These are phyloP conservation scores for Eospalax fontanierii DNA, from an alignment of 2,797 vertebrate species.

Conservation along the genomic window DNA sequence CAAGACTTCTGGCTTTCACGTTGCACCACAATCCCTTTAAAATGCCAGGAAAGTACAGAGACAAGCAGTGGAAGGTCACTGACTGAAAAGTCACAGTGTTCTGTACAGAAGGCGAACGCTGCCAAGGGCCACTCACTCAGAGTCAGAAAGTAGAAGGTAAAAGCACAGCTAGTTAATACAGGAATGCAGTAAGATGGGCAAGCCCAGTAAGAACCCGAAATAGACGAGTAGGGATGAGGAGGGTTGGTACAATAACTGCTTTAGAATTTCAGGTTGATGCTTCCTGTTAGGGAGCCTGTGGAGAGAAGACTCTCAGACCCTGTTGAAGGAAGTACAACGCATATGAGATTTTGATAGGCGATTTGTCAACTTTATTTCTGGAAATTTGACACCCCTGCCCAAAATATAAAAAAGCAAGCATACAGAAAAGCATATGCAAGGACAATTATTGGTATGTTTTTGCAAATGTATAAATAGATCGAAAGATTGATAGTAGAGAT, in stretches of 20 bases:
- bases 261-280: slow-evolving; percentile 20
- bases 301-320: slow-evolving; percentile 40
- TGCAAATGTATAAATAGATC: background rate
- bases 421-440: background rate
- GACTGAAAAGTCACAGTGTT: slow-evolving; percentile 22
- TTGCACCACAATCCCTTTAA: background rate
- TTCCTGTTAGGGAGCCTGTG: slow-evolving; percentile 2
- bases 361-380: slow-evolving; percentile 67
- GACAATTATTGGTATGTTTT: background rate
- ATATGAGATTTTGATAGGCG: slow-evolving; percentile 64
- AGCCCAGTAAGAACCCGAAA: slow-evolving; percentile 29
- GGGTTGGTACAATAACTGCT: background rate
- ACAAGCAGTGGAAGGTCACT: background rate
- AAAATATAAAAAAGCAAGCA: slow-evolving; percentile 41
- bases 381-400: slow-evolving; percentile 55
- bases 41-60: slow-evolving; percentile 13
- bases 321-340: slow-evolving; percentile 48
- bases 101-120: background rate
- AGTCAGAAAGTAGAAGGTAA: too few species aligned
- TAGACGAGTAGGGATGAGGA: background rate
- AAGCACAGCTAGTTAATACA: too few species aligned
- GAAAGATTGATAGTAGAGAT: background rate
- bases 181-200: background rate
- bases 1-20: background rate
- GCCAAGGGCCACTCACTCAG: too few species aligned